Evolutionary conservation across 1,140 invertebrate species (phyloP).

Genomic region (Uloborus diversus): DNA sequence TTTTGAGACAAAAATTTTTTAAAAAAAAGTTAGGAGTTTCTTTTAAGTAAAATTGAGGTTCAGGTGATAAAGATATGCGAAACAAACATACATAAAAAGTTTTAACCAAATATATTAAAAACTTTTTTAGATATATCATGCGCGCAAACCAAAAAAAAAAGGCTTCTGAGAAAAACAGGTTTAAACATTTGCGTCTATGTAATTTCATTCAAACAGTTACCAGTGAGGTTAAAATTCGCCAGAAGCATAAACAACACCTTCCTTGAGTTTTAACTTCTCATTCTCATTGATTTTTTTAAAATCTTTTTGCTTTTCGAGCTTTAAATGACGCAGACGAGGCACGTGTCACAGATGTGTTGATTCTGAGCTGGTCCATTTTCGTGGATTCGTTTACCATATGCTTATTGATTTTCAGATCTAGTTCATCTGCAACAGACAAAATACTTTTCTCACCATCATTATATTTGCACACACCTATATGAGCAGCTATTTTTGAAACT

Average conservation of each 20-base stretch:
- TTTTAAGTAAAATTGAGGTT: too few relatives aligned
- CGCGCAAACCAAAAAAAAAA: too few relatives aligned
- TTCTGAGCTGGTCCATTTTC: background rate
- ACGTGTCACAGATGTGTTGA: background rate
- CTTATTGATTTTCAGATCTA: background rate
- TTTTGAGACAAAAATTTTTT: too few relatives aligned
- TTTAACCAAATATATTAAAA: too few relatives aligned
- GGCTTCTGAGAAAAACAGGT: too few relatives aligned
- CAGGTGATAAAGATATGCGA: too few relatives aligned
- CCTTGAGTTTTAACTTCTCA: background rate
- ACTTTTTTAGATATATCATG: too few relatives aligned
- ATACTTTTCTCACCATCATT: background rate
- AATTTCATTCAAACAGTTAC: too few relatives aligned
- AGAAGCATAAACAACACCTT: background rate
- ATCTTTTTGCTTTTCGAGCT: background rate
- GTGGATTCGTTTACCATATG: background rate
- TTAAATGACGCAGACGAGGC: background rate
- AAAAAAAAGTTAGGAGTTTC: too few relatives aligned
- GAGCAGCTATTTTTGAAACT: background rate
- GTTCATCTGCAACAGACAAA: background rate
- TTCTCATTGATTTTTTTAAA: background rate
- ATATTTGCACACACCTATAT: background rate
- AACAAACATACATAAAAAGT: too few relatives aligned
- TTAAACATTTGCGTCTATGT: too few relatives aligned
- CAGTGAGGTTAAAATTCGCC: background rate